Percentiles rank a stretch among this genome's conserved stretches.
phyloP scores from a whole-genome alignment of 2,797 vertebrate genomes.

The Momotus momota region DNA sequence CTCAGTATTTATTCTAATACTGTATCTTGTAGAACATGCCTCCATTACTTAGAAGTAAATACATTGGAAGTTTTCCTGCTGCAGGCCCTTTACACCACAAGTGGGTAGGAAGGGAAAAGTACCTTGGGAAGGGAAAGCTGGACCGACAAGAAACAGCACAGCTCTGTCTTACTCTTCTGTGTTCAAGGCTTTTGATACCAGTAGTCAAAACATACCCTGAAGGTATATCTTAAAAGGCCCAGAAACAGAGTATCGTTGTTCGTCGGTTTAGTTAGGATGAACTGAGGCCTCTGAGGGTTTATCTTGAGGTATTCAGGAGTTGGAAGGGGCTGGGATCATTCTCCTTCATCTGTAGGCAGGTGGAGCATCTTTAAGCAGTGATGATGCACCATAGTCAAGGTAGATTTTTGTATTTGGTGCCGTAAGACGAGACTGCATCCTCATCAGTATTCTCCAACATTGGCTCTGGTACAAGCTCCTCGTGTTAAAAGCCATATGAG shows the following conservation, averaged over 20 bases:
- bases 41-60: neutral
- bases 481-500: neutral
- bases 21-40: neutral
- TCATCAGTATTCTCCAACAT: neutral
- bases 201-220: neutral
- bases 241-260: neutral
- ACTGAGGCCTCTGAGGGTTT: neutral
- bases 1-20: neutral
- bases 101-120: neutral
- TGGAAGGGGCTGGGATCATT: neutral
- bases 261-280: neutral
- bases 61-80: neutral
- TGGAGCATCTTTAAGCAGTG: neutral
- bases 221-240: neutral
- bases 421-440: neutral
- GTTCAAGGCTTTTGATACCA: neutral
- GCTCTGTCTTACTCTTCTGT: neutral
- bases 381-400: neutral
- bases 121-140: neutral
- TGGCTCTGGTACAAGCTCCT: neutral
- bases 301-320: neutral
- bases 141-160: neutral
- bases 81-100: neutral
- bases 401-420: neutral
- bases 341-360: neutral